Evolutionary conservation across 2,113 vertebrate genomes (phyloP).

Genomic region (Perccottus glenii): DNA sequence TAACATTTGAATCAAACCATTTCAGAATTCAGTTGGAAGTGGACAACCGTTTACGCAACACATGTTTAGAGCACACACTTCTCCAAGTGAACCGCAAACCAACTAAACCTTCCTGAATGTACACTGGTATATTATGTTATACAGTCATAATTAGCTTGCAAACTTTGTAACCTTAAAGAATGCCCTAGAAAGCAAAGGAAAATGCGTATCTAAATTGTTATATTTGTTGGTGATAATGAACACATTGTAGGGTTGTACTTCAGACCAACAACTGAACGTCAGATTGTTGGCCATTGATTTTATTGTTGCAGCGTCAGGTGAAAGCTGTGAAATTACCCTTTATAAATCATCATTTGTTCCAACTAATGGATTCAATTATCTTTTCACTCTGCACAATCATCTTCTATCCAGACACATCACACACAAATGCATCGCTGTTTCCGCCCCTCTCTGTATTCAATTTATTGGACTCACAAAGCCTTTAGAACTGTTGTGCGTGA

Average conservation of each 20-base stretch:
- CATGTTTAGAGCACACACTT: too few relatives aligned
- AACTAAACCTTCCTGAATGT: too few relatives aligned
- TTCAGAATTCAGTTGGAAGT: too few relatives aligned
- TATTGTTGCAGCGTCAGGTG: conserved; percentile 19
- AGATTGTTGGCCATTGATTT: conserved; percentile 22
- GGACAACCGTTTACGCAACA: too few relatives aligned
- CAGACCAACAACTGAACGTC: conserved; percentile 18
- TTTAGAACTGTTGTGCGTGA: conserved; percentile 2
- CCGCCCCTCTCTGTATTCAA: conserved; percentile 15
- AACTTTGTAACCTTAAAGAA: not conserved
- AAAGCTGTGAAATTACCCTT: conserved; percentile 21
- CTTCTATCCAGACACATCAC: conserved; percentile 39
- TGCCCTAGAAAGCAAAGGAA: too few relatives aligned
- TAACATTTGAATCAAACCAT: too few relatives aligned
- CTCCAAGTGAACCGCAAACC: too few relatives aligned
- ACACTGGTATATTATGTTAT: too few relatives aligned
- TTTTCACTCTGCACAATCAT: conserved; percentile 29
- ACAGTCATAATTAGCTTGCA: too few relatives aligned
- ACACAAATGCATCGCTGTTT: conserved; percentile 25
- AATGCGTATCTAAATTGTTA: too few relatives aligned
- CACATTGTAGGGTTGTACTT: conserved; percentile 1
- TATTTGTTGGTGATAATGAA: not conserved
- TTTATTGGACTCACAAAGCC: conserved; percentile 37
- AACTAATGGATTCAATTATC: conserved; percentile 44
- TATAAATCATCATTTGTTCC: conserved; percentile 46